phyloP scores from a whole-genome alignment of 1,140 invertebrate species.

The Meteorus sp. region DNA sequence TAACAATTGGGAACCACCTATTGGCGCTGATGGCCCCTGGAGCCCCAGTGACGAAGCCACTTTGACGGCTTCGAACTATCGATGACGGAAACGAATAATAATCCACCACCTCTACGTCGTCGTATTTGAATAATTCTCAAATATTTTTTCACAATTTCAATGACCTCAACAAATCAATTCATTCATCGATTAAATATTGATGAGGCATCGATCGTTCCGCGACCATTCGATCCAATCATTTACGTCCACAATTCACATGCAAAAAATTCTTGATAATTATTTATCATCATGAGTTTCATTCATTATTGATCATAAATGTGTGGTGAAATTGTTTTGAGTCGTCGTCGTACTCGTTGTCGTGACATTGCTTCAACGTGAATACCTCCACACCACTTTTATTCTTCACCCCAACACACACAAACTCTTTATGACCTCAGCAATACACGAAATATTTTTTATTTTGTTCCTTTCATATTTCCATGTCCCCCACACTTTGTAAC shows the following conservation, averaged over 20 bases:
- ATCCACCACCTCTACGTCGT: neutral
- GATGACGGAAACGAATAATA: constrained; percentile 39
- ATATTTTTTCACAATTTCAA: neutral
- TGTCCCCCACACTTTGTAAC: no score
- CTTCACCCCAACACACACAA: constrained; percentile 7
- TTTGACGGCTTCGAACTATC: constrained; percentile 57
- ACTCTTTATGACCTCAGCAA: no score
- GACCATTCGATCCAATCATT: neutral
- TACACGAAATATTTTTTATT: no score
- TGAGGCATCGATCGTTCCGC: no score
- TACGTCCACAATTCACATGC: neutral
- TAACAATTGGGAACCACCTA: constrained; percentile 58
- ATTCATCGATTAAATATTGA: no score
- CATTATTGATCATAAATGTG: neutral
- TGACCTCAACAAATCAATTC: neutral
- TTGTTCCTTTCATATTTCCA: no score
- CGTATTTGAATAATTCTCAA: neutral
- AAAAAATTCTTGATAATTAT: neutral
- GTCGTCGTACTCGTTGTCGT: constrained; percentile 33
- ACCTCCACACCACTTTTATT: constrained; percentile 3
- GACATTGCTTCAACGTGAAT: constrained; percentile 33
- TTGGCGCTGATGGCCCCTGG: constrained; percentile 58
- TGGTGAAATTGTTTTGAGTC: constrained; percentile 24
- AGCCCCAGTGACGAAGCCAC: constrained; percentile 61
- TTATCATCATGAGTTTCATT: neutral